These are phyloP conservation scores for Hyles vespertilio DNA, from an alignment of 1,140 invertebrate species.

Conservation along the genomic window DNA sequence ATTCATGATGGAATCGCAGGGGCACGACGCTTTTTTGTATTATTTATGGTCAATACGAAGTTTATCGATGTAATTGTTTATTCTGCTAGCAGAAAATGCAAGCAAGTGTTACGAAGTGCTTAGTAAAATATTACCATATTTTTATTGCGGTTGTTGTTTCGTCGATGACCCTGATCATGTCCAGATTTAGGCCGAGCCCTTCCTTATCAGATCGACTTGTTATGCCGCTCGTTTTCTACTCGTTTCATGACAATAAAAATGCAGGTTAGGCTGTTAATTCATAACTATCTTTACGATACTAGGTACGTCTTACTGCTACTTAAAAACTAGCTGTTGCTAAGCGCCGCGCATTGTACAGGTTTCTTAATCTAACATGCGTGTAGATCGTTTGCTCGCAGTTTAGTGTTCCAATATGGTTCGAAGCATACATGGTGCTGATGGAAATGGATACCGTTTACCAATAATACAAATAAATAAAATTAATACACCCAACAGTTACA, in stretches of 20 bases:
- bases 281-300: conserved; percentile 5
- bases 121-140: conserved; percentile 64
- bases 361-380: conserved; percentile 4
- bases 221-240: conserved; percentile 2
- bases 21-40: background rate
- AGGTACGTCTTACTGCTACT: background rate
- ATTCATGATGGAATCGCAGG: no score
- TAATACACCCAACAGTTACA: no score
- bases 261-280: conserved; percentile 9
- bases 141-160: conserved; percentile 65
- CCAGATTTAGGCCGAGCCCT: conserved; percentile 39
- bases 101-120: conserved; percentile 45
- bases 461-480: no score
- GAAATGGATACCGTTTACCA: no score
- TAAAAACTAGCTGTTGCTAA: conserved; percentile 8
- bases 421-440: no score
- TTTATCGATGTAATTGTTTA: no score
- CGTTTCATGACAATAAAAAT: conserved; percentile 9
- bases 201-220: conserved; percentile 28
- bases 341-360: background rate
- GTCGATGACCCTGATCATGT: conserved; percentile 40
- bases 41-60: background rate
- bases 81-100: conserved; percentile 3
- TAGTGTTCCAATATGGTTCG: no score
- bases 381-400: no score